phyloP scores from a whole-genome alignment of 1,140 invertebrate genomes.

The Drosophila micromelanica region DNA sequence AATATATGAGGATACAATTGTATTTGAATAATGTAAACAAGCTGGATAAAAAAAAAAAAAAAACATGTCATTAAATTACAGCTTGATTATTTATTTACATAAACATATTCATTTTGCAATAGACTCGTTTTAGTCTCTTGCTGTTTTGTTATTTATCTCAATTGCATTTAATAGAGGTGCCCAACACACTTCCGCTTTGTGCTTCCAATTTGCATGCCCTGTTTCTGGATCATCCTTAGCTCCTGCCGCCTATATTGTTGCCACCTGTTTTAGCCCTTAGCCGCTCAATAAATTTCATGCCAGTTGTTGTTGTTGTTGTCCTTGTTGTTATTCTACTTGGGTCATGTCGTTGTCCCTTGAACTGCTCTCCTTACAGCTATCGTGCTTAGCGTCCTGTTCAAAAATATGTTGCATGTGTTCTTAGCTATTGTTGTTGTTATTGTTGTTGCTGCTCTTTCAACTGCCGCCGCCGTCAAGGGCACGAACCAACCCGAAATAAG shows the following conservation, averaged over 20 bases:
- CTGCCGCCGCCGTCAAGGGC: slow-evolving; percentile 42
- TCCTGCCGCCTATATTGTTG: background rate
- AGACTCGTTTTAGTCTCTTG: too few relatives aligned
- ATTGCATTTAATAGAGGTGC: too few relatives aligned
- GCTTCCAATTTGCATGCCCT: slow-evolving; percentile 26
- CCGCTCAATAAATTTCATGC: slow-evolving; percentile 45
- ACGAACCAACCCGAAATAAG: slow-evolving; percentile 41
- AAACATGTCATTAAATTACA: too few relatives aligned
- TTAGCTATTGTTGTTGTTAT: slow-evolving; percentile 3
- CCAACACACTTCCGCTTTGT: slow-evolving; percentile 2
- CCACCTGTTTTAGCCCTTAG: background rate
- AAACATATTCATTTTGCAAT: too few relatives aligned
- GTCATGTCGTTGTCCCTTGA: slow-evolving; percentile 23
- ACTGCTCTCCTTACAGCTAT: slow-evolving; percentile 38
- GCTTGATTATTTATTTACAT: too few relatives aligned
- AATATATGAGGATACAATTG: too few relatives aligned
- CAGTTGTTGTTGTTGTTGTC: too few relatives aligned
- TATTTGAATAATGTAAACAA: too few relatives aligned
- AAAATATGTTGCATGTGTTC: slow-evolving; percentile 47
- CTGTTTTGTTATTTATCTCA: too few relatives aligned
- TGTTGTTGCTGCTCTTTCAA: slow-evolving; percentile 21
- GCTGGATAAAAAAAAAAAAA: too few relatives aligned
- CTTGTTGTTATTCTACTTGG: slow-evolving; percentile 5
- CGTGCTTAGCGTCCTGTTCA: slow-evolving; percentile 34
- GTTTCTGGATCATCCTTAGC: background rate